Percentiles rank a stretch among this genome's conserved stretches.
phyloP scores from a whole-genome alignment of 2,888 invertebrate genomes.

The Microctonus hyperodae region DNA sequence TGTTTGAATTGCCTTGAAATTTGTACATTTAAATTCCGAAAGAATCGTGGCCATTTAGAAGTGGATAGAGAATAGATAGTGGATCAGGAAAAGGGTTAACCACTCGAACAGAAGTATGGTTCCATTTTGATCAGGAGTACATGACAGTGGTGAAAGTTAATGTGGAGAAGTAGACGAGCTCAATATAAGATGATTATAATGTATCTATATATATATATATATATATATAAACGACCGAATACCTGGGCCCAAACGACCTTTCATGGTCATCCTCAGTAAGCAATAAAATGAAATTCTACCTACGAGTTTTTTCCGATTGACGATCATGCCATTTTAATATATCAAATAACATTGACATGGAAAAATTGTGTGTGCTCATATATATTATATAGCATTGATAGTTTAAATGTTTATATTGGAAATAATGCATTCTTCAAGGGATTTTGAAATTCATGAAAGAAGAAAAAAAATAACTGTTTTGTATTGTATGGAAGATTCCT shows the following conservation, averaged over 20 bases:
- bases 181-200: background rate
- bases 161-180: background rate
- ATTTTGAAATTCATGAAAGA: background rate
- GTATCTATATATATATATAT: no score
- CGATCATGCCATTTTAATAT: background rate
- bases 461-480: background rate
- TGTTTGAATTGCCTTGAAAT: background rate
- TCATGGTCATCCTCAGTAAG: background rate
- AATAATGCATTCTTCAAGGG: background rate
- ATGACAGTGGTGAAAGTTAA: constrained; percentile 37
- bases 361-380: background rate
- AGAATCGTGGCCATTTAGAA: background rate
- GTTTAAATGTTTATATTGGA: background rate
- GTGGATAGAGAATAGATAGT: background rate
- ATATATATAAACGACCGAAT: background rate
- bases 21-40: background rate
- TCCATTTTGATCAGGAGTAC: constrained; percentile 47
- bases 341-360: background rate
- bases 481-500: background rate
- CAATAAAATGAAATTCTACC: background rate
- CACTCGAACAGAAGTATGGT: constrained; percentile 52
- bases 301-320: background rate
- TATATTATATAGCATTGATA: no score
- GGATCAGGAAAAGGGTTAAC: constrained; percentile 48
- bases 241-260: background rate